Percentiles rank a stretch among this genome's conserved stretches.
Evolutionary conservation across 2,113 vertebrate genomes (phyloP).

Genomic region (Cyphomyrus discorhynchus): DNA sequence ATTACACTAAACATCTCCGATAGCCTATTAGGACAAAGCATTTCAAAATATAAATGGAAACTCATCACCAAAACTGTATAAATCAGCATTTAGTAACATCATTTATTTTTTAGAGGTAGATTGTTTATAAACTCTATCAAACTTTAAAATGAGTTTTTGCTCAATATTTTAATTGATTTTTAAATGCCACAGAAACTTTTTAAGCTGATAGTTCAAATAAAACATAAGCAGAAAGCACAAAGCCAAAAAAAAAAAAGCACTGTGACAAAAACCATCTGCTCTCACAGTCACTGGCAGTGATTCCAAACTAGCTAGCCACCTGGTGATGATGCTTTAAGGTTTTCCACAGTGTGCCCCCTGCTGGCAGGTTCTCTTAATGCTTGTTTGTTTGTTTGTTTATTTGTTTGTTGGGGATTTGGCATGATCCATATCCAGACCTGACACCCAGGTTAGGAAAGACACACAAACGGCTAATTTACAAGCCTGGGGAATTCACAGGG

Average conservation of each 20-base stretch:
- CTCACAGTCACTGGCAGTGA: background rate
- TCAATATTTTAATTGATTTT: background rate
- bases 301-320: background rate
- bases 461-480: background rate
- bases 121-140: background rate
- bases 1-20: background rate
- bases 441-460: background rate
- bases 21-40: background rate
- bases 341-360: background rate
- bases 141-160: background rate
- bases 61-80: background rate
- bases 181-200: background rate
- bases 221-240: background rate
- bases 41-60: background rate
- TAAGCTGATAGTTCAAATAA: background rate
- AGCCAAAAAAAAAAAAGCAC: background rate
- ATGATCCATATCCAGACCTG: background rate
- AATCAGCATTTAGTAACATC: background rate
- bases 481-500: background rate
- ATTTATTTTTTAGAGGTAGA: background rate
- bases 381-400: background rate
- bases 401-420: background rate
- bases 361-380: background rate
- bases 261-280: slow-evolving; percentile 4
- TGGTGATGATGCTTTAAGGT: background rate